Evolutionary conservation across 1,140 invertebrate species (phyloP).

Genomic region (Centruroides sculpturatus): DNA sequence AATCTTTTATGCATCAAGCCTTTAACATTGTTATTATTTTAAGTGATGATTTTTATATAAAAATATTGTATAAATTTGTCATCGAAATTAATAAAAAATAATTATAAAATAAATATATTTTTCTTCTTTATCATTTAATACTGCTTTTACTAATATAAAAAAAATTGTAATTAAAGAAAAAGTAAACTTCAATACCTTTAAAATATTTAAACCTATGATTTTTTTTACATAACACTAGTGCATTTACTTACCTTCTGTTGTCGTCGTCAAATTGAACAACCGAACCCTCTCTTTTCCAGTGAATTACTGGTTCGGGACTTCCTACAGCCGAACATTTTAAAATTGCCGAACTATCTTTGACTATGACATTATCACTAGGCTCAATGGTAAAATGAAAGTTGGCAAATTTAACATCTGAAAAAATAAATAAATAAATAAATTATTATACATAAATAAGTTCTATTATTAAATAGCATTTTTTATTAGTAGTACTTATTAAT

Average conservation of each 20-base stretch:
- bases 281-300: constrained; percentile 31
- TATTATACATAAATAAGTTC: no score
- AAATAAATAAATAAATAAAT: no score
- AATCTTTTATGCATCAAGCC: no score
- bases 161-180: no score
- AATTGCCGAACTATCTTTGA: constrained; percentile 24
- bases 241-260: constrained; percentile 20
- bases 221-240: not conserved
- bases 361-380: constrained; percentile 28
- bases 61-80: no score
- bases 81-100: no score
- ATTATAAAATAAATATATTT: no score
- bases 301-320: constrained; percentile 21
- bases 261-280: constrained; percentile 21
- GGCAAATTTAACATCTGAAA: constrained; percentile 14
- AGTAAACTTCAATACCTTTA: not conserved
- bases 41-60: no score
- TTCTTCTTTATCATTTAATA: no score
- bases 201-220: not conserved
- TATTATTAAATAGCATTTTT: no score
- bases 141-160: not conserved
- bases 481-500: no score
- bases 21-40: no score
- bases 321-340: constrained; percentile 29
- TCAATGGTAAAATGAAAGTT: constrained; percentile 29